A percentile compares a stretch with the other conserved stretches of the same genome.
These are phyloP conservation scores for Sesia apiformis DNA, from an alignment of 2,888 invertebrate genomes.

Conservation along the genomic window DNA sequence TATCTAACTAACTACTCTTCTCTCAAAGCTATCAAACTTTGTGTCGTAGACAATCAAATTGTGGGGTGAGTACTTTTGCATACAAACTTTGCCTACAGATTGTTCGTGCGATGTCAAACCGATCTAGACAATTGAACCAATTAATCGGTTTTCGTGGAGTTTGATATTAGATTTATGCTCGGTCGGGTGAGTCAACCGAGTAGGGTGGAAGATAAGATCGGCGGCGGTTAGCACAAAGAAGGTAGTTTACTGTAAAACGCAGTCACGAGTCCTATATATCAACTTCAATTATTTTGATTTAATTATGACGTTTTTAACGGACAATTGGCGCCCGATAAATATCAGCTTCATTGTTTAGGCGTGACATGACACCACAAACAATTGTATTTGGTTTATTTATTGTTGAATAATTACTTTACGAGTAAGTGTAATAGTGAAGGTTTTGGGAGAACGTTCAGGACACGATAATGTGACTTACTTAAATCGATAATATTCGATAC, in stretches of 20 bases:
- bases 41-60: conserved; percentile 55
- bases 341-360: not conserved
- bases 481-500: no score
- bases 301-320: not conserved
- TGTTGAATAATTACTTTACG: no score
- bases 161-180: conserved; percentile 30
- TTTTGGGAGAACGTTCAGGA: no score
- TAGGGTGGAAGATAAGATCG: conserved; percentile 4
- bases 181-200: conserved; percentile 5
- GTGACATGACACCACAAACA: no score
- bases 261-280: not conserved
- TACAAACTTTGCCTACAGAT: conserved; percentile 59
- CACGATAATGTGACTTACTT: no score
- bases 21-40: conserved; percentile 61
- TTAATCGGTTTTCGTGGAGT: conserved; percentile 49
- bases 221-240: conserved; percentile 5
- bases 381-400: no score
- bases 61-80: conserved; percentile 55
- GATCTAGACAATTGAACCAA: conserved; percentile 59
- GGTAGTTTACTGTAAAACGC: conserved; percentile 1
- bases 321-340: not conserved
- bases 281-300: not conserved
- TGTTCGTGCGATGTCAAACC: conserved; percentile 57
- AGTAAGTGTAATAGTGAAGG: no score
- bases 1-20: conserved; percentile 52